Base-by-base conservation (phyloP, 2,888 invertebrate genomes). In the Cephus runcator region DNA sequence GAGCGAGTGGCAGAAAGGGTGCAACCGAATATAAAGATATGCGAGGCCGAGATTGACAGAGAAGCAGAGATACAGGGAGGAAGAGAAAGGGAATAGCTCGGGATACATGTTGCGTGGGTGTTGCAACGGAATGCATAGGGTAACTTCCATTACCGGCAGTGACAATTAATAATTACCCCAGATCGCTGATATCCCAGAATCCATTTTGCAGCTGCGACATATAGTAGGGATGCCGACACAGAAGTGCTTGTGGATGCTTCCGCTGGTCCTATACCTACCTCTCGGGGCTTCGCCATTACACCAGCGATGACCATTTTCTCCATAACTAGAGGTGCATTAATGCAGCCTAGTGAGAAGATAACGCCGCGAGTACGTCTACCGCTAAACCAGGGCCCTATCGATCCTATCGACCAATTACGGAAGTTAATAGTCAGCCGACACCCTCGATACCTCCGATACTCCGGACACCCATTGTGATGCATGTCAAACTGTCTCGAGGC, bases 261-360 rank as follows among this genome's bases (percentile, higher is more conserved):
- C 9, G 71, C 12, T 71, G 34, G 33, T 23, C 31, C 71, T 34
- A 15, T 34, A 34, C 31, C 33, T 31, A 71, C 12, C 33, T 33
- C 31, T 1, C 31, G 71, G 33, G 34, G 33, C 71, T 33, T 74
- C 75, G 75, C 78, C 75, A 80, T 79, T 82, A 80, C 68, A 31
- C 71, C 69, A 68, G 36, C 69, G 76, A 79, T 83, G 81, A 85
- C 87, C 87, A 89, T 90, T 90, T 87, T 87, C 87, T 87, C 85
- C 86, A 87, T 88, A 88, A 87, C 86, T 85, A 81, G 85, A 85
- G 87, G 85, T 87, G 85, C 86, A 87, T 88, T 89, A 88, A 89
- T 86, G 89, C 88, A 87, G 83, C 87, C 87, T 85, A 86, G 85
- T 85, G 87, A 85, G 85, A 88, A 88, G 89, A 90, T 89, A 90